Base-by-base conservation (phyloP, 2,113 vertebrate species). In the Corythornis vintsioides region DNA sequence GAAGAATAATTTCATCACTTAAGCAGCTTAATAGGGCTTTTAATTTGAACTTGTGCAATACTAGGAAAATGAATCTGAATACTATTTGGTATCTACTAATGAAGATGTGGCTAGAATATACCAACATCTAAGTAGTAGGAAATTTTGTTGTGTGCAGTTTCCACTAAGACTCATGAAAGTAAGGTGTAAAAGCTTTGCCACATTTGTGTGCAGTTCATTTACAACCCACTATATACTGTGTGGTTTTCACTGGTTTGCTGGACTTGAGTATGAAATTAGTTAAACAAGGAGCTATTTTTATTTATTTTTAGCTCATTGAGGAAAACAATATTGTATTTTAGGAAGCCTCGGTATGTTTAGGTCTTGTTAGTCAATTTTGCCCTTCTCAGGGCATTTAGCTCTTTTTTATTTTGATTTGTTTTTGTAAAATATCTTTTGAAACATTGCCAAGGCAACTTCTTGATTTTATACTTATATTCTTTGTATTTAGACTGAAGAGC, bases 401-500 rank as follows among this genome's bases (percentile, higher is more conserved):
- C 15, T 33, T 50, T 6, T 43, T 90, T 53, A 26, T 78, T 61
- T 85, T 5, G 57, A 22, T 40, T 14, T 73, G 15, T 40, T 71
- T 53, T 60, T 90, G 45, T 70, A 20, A 84, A 75, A 31, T 31
- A 38, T 13, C 26, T 65, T 71, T 67, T 33, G 14, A 12, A 50
- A 79, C 94, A 43, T 56, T 79, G 22, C 21, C 47, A 21, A 10
- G 25, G 9, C 91, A 84, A 76, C 24, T 83, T 90, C 13, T 21
- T 47, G 63, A 42, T 89, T 93, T 82, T n/a, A 25, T 71, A 26
- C n/a, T 70, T 93, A 69, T 21, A 55, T 71, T 86, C 89, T 81
- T 79, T 48, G 17, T 50, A 24, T 86, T 85, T 95, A 99, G 99
- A 98, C 98, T 82, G 99, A 99, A 86, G 99, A 99, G 82, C 96